phyloP scores from a whole-genome alignment of 2,797 vertebrate species.

The Prunella strophiata region DNA sequence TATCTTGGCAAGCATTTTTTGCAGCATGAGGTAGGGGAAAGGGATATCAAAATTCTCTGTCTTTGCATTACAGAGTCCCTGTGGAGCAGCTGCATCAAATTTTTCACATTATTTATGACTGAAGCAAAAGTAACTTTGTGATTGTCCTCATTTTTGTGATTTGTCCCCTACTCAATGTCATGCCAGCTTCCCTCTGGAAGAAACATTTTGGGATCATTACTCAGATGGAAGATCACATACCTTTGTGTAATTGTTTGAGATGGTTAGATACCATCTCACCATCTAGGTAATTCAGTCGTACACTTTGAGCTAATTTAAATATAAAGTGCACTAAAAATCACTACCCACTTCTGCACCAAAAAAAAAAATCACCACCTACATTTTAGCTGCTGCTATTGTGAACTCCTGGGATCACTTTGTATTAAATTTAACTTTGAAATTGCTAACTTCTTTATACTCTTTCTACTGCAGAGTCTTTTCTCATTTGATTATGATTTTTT shows the following conservation, averaged over 20 bases:
- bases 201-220: background rate
- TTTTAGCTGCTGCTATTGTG: constrained; percentile 19
- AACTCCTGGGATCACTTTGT: background rate
- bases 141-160: background rate
- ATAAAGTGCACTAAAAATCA: background rate
- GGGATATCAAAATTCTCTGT: background rate
- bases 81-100: background rate
- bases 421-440: constrained; percentile 47
- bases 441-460: background rate
- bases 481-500: background rate
- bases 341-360: background rate
- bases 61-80: background rate
- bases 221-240: background rate
- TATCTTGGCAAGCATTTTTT: background rate
- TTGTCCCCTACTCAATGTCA: background rate
- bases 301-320: constrained; percentile 12
- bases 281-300: background rate
- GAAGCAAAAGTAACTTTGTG: background rate
- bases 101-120: background rate
- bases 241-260: background rate
- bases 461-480: background rate
- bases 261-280: background rate
- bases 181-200: background rate
- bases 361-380: constrained; percentile 10
- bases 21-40: background rate